Percentiles rank a stretch among this genome's conserved stretches.
Conservation (phyloP, 2,113 vertebrate genomes). For the Anser cygnoides region DNA sequence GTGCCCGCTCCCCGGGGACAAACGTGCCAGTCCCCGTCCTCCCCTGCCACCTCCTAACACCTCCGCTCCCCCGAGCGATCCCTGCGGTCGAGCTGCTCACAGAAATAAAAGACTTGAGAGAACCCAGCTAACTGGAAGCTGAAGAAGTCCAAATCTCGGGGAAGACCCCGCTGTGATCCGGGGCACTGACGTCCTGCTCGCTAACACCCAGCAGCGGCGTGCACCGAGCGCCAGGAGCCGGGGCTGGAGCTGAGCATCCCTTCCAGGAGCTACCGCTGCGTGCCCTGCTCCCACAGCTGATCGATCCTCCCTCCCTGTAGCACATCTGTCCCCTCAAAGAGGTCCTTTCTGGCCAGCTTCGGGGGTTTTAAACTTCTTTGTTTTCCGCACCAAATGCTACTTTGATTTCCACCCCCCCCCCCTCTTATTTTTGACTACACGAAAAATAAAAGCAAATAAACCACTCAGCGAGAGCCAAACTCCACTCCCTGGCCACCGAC, state of each 20-base stretch:
- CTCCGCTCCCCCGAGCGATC: neutral
- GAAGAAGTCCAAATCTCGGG: rapidly evolving
- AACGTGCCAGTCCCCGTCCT: neutral
- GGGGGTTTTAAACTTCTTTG: neutral
- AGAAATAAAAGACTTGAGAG: rapidly evolving
- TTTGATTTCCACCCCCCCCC: neutral
- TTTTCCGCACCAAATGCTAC: neutral
- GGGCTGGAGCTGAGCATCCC: no score
- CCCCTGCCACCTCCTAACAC: neutral
- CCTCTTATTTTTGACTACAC: neutral
- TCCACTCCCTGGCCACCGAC: neutral
- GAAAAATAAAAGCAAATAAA: slow-evolving; percentile 1
- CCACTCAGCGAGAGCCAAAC: neutral
- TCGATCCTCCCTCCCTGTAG: neutral
- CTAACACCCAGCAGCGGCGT: rapidly evolving
- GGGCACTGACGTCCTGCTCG: neutral
- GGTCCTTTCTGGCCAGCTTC: neutral
- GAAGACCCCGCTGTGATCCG: rapidly evolving
- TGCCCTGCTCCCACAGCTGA: neutral
- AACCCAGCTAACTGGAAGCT: neutral
- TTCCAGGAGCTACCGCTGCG: neutral
- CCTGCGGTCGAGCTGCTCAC: neutral
- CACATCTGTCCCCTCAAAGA: neutral
- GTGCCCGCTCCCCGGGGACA: rapidly evolving
- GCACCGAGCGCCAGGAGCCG: neutral